These are phyloP conservation scores for Poecile atricapillus DNA, from an alignment of 2,113 vertebrate species.

Conservation along the genomic window DNA sequence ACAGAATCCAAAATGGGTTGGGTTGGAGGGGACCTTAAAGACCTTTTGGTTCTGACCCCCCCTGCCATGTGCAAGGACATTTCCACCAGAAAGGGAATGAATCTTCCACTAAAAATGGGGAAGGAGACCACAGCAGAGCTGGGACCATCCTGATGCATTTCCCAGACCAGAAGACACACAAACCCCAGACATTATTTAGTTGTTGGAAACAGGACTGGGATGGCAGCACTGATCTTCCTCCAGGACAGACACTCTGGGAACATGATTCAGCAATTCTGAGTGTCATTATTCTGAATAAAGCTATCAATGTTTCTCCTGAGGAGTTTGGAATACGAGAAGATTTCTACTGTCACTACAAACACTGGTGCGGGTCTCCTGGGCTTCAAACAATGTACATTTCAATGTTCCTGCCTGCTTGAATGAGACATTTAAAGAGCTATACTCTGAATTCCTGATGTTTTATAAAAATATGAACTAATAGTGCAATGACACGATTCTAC, in stretches of 20 bases:
- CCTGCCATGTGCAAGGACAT: background rate
- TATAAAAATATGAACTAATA: background rate
- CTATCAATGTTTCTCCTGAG: background rate
- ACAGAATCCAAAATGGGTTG: background rate
- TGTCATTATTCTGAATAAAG: conserved; percentile 2
- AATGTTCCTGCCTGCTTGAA: background rate
- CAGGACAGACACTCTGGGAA: background rate
- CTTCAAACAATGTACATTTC: conserved; percentile 15
- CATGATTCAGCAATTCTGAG: background rate
- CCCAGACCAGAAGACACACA: background rate
- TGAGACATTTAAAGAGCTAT: background rate
- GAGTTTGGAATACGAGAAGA: conserved; percentile 26
- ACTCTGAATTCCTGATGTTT: background rate
- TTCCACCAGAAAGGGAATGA: background rate
- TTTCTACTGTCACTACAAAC: conserved; percentile 32
- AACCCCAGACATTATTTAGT: background rate
- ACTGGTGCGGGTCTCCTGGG: background rate
- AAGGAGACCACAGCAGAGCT: background rate
- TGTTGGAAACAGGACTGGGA: background rate
- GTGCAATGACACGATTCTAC: rapidly evolving
- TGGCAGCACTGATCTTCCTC: background rate
- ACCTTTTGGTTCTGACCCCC: background rate
- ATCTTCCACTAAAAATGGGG: background rate
- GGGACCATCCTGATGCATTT: background rate
- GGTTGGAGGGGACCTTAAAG: background rate